These are phyloP conservation scores for Fukomys damarensis DNA, from an alignment of 2,113 vertebrate species.

Conservation along the genomic window DNA sequence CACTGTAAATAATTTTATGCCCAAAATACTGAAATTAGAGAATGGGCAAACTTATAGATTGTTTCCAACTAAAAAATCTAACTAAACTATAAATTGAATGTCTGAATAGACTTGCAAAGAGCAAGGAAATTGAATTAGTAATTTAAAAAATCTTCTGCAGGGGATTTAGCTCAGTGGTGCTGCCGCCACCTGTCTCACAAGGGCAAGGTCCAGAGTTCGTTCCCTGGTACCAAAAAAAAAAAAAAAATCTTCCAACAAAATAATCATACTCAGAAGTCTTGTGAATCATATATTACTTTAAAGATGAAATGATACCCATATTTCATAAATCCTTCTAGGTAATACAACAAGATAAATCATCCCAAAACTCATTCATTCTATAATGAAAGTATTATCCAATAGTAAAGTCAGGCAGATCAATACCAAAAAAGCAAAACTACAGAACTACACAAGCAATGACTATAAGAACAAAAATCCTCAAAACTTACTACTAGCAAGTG, in stretches of 20 bases:
- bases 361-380: not conserved
- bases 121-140: not conserved
- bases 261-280: accelerated
- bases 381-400: not conserved
- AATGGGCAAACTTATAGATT: not conserved
- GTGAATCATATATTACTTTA: not conserved
- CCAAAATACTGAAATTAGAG: not conserved
- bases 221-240: too few relatives aligned
- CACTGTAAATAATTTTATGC: not conserved
- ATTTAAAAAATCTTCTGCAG: too few relatives aligned
- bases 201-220: too few relatives aligned
- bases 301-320: not conserved
- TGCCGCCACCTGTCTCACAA: too few relatives aligned
- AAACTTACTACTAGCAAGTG: not conserved
- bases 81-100: not conserved
- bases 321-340: not conserved
- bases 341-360: not conserved
- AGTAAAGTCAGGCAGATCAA: not conserved
- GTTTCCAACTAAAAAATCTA: not conserved
- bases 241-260: not conserved
- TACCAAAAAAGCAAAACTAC: not conserved
- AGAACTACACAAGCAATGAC: not conserved
- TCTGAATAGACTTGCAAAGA: not conserved
- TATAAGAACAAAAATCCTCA: not conserved
- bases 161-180: too few relatives aligned